Conservation (phyloP, 1,140 invertebrate species). For the Asbolus verrucosus region DNA sequence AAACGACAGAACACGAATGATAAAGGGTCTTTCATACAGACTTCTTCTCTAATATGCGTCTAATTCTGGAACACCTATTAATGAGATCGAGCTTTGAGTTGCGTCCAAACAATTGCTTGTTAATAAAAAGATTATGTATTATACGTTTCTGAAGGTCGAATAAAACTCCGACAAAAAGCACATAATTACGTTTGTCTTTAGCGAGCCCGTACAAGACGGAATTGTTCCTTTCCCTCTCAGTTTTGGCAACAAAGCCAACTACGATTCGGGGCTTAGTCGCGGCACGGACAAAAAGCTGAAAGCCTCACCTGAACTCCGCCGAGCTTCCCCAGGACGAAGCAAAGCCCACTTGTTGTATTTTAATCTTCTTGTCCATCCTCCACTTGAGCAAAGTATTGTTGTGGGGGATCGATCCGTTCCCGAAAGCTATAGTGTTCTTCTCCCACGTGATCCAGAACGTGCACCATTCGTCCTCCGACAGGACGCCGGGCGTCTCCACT, state of each 20-base stretch:
- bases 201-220: not conserved
- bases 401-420: conserved; percentile 67
- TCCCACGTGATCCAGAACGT: conserved; percentile 76
- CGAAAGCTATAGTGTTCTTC: conserved; percentile 68
- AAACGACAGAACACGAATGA: too few species aligned
- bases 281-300: conserved; percentile 17
- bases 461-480: conserved; percentile 67
- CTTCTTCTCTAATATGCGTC: too few species aligned
- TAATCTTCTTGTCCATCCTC: conserved; percentile 70
- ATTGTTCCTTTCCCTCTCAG: conserved; percentile 2
- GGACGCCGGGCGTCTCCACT: conserved; percentile 67
- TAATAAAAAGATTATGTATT: too few species aligned
- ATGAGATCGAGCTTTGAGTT: too few species aligned
- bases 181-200: conserved; percentile 13
- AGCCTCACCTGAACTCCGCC: conserved; percentile 72
- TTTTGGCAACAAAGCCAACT: conserved; percentile 2
- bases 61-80: too few species aligned
- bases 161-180: conserved; percentile 10
- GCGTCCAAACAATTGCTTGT: too few species aligned
- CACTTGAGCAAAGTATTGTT: conserved; percentile 68
- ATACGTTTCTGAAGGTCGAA: too few species aligned
- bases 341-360: conserved; percentile 72
- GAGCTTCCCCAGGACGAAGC: conserved; percentile 71
- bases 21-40: too few species aligned
- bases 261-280: not conserved